Evolutionary conservation across 2,113 vertebrate species (phyloP).

Genomic region (Sinocyclocheilus grahami): DNA sequence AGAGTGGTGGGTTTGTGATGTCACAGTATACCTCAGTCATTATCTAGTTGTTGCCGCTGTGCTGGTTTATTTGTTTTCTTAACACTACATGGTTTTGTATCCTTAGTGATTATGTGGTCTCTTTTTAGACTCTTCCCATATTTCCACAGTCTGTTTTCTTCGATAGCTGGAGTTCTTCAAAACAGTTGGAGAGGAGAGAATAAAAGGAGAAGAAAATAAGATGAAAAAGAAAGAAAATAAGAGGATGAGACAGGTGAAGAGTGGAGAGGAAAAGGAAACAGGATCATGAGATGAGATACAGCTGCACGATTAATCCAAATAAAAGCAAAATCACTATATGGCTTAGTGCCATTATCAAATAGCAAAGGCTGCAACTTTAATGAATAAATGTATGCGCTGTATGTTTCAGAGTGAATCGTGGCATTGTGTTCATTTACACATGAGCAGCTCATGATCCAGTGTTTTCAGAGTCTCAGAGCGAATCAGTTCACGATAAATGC

Average conservation of each 20-base stretch:
- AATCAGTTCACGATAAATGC: background rate
- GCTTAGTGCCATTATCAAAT: background rate
- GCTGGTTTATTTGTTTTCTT: background rate
- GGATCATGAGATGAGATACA: background rate
- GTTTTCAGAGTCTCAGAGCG: background rate
- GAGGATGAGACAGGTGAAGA: background rate
- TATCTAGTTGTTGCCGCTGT: background rate
- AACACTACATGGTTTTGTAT: background rate
- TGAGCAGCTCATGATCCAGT: background rate
- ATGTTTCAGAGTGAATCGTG: background rate
- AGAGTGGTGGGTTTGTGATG: background rate
- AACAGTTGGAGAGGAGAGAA: too few species aligned
- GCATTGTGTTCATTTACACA: background rate
- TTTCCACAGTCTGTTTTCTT: background rate
- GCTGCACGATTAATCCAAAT: background rate
- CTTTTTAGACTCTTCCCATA: background rate
- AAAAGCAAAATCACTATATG: background rate
- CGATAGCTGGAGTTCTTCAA: background rate
- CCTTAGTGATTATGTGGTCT: background rate
- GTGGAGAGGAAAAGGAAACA: background rate
- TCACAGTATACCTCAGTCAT: slow-evolving; percentile 24
- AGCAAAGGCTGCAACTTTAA: background rate
- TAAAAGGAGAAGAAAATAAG: background rate
- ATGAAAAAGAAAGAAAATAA: background rate
- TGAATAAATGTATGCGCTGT: background rate